These are phyloP conservation scores for Ormyrus pomaceus DNA, from an alignment of 2,888 invertebrate genomes.

Conservation along the genomic window DNA sequence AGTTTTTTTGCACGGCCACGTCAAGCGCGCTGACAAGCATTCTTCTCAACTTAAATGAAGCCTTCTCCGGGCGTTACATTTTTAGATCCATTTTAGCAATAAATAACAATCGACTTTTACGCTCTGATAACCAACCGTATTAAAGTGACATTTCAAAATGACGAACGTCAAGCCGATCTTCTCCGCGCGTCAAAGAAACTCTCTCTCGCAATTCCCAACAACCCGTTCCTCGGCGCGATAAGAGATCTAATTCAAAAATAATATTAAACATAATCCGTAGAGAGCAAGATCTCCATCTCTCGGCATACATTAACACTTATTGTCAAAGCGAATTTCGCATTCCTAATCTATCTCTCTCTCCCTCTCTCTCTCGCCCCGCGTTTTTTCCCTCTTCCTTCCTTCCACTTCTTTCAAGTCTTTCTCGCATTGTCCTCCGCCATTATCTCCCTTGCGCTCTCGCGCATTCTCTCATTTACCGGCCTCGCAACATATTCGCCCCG, in stretches of 20 bases:
- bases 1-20: constrained; percentile 24
- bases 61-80: too few species aligned
- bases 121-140: too few species aligned
- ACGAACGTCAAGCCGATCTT: too few species aligned
- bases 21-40: constrained; percentile 1
- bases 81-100: too few species aligned
- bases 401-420: neutral
- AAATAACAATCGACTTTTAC: too few species aligned
- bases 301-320: constrained; percentile 26
- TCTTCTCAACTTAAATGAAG: neutral
- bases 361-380: constrained; percentile 4
- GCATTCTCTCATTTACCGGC: constrained; percentile 30
- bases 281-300: constrained; percentile 14
- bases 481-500: constrained; percentile 59
- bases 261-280: constrained; percentile 14
- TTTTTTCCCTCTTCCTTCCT: constrained; percentile 25
- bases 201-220: neutral
- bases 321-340: neutral
- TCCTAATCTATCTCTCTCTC: constrained; percentile 8
- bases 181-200: too few species aligned
- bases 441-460: constrained; percentile 20
- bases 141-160: too few species aligned
- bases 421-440: constrained; percentile 24
- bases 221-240: constrained; percentile 5
- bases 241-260: constrained; percentile 40